Base-by-base conservation (phyloP, 2,888 invertebrate species). In the Caenorhabditis plicata region DNA sequence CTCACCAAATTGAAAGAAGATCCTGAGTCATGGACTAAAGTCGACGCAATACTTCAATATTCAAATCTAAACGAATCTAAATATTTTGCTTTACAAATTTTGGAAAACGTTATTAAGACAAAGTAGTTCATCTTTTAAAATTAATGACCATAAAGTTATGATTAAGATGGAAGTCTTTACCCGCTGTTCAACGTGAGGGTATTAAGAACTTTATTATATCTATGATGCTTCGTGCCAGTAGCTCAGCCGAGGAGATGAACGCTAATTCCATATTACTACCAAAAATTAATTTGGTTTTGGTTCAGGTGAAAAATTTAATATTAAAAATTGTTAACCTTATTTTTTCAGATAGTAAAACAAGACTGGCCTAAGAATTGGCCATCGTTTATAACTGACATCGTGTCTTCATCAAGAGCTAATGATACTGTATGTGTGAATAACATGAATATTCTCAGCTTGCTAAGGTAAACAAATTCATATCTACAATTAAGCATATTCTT, bases 311-410 rank as follows among this genome's bases (percentile, higher is more conserved):
- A 23, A 15, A 46, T 19, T 40, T 31, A 40, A 40, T 19, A 40
- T 23, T 40, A 11, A 11, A 22, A 40, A 40, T 11, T 11, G 8
- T 36, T 17, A 36, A 36, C 19, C 19, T 15, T 11, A 13, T 11
- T 80, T 33, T n/a, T n/a, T n/a, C 71, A 88, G 87, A 95, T 99
- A 68, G 86, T 98, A 80, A 99, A 99, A 84, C 87, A 95, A 80
- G 98, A 98, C 84, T 99, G 98, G 98, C 98, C 98, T 52, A 92
- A 92, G 82, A 95, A 98, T 82, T 99, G 98, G 98, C 93, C 95
- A 80, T 89, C 92, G 25, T 99, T 99, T 83, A 96, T 99, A 77
- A 89, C 91, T 80, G 98, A 99, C 82, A 98, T 98, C 82, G 96
- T 99, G 56, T 98, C 96, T 57, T 93, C 98, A 40, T 94, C 94